These are phyloP conservation scores for Xiphophorus couchianus DNA, from an alignment of 2,113 vertebrate species.

Conservation along the genomic window DNA sequence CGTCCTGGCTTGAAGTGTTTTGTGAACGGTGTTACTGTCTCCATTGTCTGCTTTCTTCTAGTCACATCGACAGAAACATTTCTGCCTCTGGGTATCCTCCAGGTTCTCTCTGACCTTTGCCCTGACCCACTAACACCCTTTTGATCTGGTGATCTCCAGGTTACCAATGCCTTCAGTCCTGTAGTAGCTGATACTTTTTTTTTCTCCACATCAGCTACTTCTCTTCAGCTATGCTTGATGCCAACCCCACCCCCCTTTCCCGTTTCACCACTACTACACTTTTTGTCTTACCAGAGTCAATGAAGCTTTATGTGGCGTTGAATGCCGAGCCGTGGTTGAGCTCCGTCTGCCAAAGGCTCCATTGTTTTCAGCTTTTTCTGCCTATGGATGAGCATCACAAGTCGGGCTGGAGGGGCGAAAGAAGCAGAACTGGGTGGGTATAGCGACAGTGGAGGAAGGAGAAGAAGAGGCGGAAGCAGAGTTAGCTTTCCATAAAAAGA, in stretches of 20 bases:
- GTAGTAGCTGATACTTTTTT: slow-evolving; percentile 2
- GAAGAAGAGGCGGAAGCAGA: slow-evolving; percentile 35
- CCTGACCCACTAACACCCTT: slow-evolving; percentile 40
- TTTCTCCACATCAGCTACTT: slow-evolving; percentile 22
- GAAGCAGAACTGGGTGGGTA: slow-evolving; percentile 14
- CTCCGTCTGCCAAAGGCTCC: slow-evolving; percentile 74
- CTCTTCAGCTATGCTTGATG: slow-evolving; percentile 30
- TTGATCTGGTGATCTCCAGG: slow-evolving; percentile 39
- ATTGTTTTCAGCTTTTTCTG: slow-evolving; percentile 81
- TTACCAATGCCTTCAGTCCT: slow-evolving; percentile 34
- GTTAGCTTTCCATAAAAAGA: slow-evolving; percentile 14
- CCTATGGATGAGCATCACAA: slow-evolving; percentile 82
- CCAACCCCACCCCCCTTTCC: slow-evolving; percentile 5
- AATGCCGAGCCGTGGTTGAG: slow-evolving; percentile 71
- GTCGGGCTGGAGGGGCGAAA: slow-evolving; percentile 46
- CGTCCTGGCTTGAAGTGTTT: neutral
- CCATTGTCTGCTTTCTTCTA: slow-evolving; percentile 9
- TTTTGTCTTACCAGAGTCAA: slow-evolving; percentile 69
- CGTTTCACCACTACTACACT: slow-evolving; percentile 1
- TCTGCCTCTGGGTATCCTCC: slow-evolving; percentile 26
- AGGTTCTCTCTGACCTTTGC: slow-evolving; percentile 33
- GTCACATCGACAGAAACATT: slow-evolving; percentile 11
- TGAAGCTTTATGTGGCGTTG: slow-evolving; percentile 83
- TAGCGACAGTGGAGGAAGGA: slow-evolving; percentile 2
- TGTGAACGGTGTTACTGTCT: neutral